Base-by-base conservation (phyloP, 2,797 vertebrate genomes). In the Otus scops region DNA sequence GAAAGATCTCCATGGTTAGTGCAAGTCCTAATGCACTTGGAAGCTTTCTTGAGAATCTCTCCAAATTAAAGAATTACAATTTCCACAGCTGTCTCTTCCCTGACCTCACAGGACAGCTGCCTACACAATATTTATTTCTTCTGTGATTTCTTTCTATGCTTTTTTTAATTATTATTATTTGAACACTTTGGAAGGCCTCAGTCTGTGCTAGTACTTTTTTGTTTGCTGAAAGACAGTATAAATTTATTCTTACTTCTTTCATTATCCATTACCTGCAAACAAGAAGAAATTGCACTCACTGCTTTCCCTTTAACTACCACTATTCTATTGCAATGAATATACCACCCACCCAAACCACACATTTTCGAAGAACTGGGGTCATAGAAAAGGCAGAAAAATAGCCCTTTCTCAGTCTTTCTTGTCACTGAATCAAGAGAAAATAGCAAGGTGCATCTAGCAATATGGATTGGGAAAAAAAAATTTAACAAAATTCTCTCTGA, bases 391-490 rank as follows among this genome's bases (percentile, higher is more conserved):
- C 32, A 87, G 54, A 57, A 71, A 95, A 94, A 82, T 61, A 73
- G 22, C 18, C 27, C 81, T 88, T 93, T 90, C 17, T 91, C 24
- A 93, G 48, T 96, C 18, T 86, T 95, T 30, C 70, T 88, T 84
- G 57, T 50, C 38, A 28, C 27, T 56, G 30, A 88, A 68, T 84
- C 47, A 86, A 89, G 61, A 83, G 43, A 48, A 96, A 57, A 86
- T 94, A 92, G 32, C 69, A 83, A 95, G 24, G 38, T 89, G 43
- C 56, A 83, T 81, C 81, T 86, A 73, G 36, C 48, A 84, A 59
- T 92, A 60, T 38, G 47, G 30, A 74, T 27, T 65, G 41, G 45
- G 8, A 14, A 22, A 61, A 85, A 85, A 56, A 22, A 11, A 43
- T 4, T 28, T 53, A 61, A 43, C 48, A 88, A 32, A 92, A 87